Base-by-base conservation (phyloP, 1,140 invertebrate genomes). In the Eciton burchellii region DNA sequence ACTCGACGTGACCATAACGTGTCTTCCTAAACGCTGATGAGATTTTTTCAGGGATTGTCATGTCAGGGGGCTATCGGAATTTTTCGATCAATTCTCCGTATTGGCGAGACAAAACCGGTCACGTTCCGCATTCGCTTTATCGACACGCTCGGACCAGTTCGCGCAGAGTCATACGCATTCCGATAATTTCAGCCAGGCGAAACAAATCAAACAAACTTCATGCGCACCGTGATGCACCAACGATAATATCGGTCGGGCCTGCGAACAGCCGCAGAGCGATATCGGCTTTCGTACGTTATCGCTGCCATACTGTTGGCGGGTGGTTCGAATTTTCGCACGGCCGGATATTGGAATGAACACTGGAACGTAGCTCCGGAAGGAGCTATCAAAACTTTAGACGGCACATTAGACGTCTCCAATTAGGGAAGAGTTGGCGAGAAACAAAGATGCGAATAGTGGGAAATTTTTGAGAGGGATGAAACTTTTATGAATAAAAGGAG, bases 281-380 rank as follows among this genome's bases (percentile, higher is more conserved):
- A 88, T 88, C 87, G 74, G 83, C 79, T 77, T 82, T 82, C 68
- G 77, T 56, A 83, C 68, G 86, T 88, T 88, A 88, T 88, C 87
- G 79, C 49, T 54, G 71, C 60, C 83, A 74, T 74, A 86, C 85
- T 89, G 84, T 89, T 87, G 89, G 88, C 87, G 89, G 82, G 83
- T 86, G 89, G 86, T 91, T 91, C 90, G 86, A 91, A 91, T 90
- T 91, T 89, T 91, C 90, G 86, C 89, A 90, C 89, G 91, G 90
- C 89, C 85, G 88, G 84, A 88, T 90, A 90, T 91, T 86, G 85
- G 84, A 82, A 77, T 52, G 43, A 82, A 85, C 71, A 57, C 72
- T 81, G 82, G 72, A 65, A 70, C 56, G 35, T 45, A 43, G 12
- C n/a, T 3, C 29, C 49, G 63, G 63, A 79, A 79, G 57, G 70